phyloP scores from a whole-genome alignment of 2,797 vertebrate genomes.

The Platalea minor region DNA sequence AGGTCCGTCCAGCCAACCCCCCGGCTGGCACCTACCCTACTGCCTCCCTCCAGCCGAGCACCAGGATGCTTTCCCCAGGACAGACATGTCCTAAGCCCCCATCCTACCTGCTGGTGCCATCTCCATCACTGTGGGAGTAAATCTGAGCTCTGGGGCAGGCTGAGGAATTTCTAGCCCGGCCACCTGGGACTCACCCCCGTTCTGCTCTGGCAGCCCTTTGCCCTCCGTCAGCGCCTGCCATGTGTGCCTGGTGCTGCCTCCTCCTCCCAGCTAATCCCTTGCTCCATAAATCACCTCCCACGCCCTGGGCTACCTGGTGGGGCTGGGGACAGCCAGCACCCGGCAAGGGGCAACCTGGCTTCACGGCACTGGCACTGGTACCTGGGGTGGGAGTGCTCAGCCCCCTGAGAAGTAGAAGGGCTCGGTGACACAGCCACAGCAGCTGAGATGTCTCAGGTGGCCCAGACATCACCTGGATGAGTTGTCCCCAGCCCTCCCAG shows the following conservation, averaged over 20 bases:
- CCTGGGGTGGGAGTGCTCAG: not conserved
- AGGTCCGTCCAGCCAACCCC: not conserved
- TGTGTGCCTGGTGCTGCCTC: not conserved
- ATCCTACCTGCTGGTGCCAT: not conserved
- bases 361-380: fast-evolving
- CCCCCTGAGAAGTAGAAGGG: not conserved
- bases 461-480: not conserved
- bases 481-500: not conserved
- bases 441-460: not conserved
- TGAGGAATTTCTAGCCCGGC: not conserved
- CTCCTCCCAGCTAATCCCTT: not conserved
- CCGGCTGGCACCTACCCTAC: fast-evolving
- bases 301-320: not conserved
- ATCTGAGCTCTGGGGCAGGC: not conserved
- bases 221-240: constrained; percentile 1
- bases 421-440: not conserved
- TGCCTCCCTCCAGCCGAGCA: not conserved
- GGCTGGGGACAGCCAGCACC: not conserved
- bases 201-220: not conserved
- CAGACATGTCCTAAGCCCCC: not conserved
- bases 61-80: not conserved
- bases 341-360: not conserved
- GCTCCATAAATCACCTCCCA: not conserved
- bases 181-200: not conserved
- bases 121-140: not conserved